phyloP scores from a whole-genome alignment of 1,140 invertebrate species.

The Harlomillsia oculata region DNA sequence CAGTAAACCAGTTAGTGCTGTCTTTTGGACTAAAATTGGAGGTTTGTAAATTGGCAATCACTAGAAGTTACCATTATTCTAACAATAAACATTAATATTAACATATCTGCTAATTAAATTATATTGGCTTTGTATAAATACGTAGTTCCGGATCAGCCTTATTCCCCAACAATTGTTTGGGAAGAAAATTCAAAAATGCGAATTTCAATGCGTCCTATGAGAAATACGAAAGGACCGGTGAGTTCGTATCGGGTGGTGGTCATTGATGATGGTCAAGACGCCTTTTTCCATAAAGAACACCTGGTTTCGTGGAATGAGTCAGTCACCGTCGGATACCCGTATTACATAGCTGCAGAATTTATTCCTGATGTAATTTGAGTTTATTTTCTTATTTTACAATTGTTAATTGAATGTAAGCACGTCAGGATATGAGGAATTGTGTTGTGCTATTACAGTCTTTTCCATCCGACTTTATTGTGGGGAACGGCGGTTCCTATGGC shows the following conservation, averaged over 20 bases:
- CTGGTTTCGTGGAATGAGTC: slow-evolving; percentile 51
- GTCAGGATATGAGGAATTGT: slow-evolving; percentile 9
- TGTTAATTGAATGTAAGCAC: background rate
- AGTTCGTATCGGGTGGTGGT: slow-evolving; percentile 60
- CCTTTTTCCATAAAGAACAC: slow-evolving; percentile 48
- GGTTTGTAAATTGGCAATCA: no score
- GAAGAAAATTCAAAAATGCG: slow-evolving; percentile 49
- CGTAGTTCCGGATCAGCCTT: slow-evolving; percentile 55
- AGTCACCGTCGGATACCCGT: slow-evolving; percentile 51
- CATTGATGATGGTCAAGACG: slow-evolving; percentile 52
- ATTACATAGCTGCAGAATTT: slow-evolving; percentile 71
- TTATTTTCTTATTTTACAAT: background rate
- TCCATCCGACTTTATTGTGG: slow-evolving; percentile 59
- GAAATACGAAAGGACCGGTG: slow-evolving; percentile 64
- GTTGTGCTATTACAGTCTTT: slow-evolving; percentile 43
- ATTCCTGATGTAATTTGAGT: slow-evolving; percentile 42
- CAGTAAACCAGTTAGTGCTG: slow-evolving; percentile 47
- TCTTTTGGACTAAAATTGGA: slow-evolving; percentile 57
- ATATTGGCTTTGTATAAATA: slow-evolving; percentile 5
- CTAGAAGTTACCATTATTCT: background rate
- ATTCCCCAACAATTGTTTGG: slow-evolving; percentile 51
- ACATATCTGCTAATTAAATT: background rate
- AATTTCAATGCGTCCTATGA: slow-evolving; percentile 51
- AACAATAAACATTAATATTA: background rate
- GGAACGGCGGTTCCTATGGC: slow-evolving; percentile 62